Conservation (phyloP, 1,140 invertebrate genomes). For the Ceratoteleas bidentatus region DNA sequence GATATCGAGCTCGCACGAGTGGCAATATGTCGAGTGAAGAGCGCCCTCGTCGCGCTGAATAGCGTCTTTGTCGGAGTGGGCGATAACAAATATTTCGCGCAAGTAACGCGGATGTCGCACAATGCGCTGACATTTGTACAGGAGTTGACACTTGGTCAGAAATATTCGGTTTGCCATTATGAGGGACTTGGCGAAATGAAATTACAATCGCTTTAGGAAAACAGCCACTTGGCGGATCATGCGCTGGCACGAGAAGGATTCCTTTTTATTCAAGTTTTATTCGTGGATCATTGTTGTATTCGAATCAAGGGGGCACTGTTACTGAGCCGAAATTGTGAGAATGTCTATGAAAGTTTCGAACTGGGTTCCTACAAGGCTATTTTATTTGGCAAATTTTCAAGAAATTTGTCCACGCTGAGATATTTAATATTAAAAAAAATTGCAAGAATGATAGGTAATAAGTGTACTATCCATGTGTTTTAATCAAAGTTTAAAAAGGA, state of each 20-base stretch:
- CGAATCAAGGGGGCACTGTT: not conserved
- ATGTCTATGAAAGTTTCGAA: no score
- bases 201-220: conserved; percentile 1
- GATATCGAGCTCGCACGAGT: conserved; percentile 43
- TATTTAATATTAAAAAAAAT: no score
- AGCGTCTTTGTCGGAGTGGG: conserved; percentile 14
- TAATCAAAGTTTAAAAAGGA: no score
- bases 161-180: conserved; percentile 24
- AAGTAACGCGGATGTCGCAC: conserved; percentile 20
- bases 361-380: no score
- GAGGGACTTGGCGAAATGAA: not conserved
- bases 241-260: not conserved
- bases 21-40: conserved; percentile 43
- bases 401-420: no score
- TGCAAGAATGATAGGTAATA: no score
- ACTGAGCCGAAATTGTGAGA: no score
- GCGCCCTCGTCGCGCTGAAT: conserved; percentile 18
- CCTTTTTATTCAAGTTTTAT: no score
- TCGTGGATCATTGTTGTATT: not conserved
- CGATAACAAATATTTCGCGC: conserved; percentile 33
- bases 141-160: conserved; percentile 13
- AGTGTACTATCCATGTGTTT: no score
- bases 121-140: conserved; percentile 19
- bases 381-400: no score
- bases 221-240: not conserved